These are phyloP conservation scores for Colletes latitarsis DNA, from an alignment of 1,140 invertebrate species.

Conservation along the genomic window DNA sequence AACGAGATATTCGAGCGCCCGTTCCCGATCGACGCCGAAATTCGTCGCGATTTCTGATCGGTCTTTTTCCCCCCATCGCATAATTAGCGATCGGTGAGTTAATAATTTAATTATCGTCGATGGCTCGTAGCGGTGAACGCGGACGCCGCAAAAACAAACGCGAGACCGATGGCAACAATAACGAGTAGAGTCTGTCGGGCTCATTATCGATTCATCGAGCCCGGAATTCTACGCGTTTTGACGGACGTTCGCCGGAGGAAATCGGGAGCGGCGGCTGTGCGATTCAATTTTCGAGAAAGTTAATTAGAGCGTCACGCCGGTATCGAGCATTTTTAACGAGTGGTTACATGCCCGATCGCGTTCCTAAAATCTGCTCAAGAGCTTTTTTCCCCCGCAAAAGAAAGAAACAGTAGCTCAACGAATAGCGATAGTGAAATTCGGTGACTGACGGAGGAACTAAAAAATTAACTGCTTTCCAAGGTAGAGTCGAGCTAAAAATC, in stretches of 20 bases:
- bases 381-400: not conserved
- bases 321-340: constrained; percentile 17
- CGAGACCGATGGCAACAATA: constrained; percentile 4
- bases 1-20: too few species aligned
- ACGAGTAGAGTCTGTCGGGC: not conserved
- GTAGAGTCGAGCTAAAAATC: too few species aligned
- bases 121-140: not conserved
- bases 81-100: constrained; percentile 11
- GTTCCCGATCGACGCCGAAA: not conserved
- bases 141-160: not conserved
- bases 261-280: not conserved
- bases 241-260: not conserved
- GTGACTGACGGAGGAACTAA: too few species aligned
- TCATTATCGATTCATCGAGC: constrained; percentile 21
- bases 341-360: not conserved
- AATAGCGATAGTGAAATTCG: not conserved
- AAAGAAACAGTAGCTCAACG: not conserved
- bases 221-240: not conserved
- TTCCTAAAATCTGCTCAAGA: not conserved
- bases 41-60: not conserved
- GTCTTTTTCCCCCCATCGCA: not conserved
- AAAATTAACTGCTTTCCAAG: too few species aligned
- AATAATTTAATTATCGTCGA: constrained; percentile 18
- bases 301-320: not conserved
- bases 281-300: constrained; percentile 4